phyloP scores from a whole-genome alignment of 2,113 vertebrate species.

The Heterotilapia buettikoferi region DNA sequence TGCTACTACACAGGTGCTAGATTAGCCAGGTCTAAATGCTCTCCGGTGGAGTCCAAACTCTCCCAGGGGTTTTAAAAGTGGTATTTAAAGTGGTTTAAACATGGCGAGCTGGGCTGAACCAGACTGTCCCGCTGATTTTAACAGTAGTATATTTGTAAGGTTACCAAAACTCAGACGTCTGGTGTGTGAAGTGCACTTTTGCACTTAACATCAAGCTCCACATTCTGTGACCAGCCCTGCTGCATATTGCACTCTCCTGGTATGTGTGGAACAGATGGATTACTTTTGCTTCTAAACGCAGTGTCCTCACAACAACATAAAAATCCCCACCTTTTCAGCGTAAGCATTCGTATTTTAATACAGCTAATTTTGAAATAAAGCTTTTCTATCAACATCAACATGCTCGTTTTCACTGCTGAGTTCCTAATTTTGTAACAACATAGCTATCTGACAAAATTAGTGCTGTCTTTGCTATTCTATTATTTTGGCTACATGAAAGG shows the following conservation, averaged over 20 bases:
- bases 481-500: background rate
- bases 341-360: background rate
- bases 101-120: background rate
- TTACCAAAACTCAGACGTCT: background rate
- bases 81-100: background rate
- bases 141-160: background rate
- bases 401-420: background rate
- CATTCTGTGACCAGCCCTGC: background rate
- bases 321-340: background rate
- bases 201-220: background rate
- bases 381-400: background rate
- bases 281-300: background rate
- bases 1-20: background rate
- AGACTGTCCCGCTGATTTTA: background rate
- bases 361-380: background rate
- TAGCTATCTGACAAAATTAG: background rate
- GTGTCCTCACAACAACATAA: background rate
- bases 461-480: background rate
- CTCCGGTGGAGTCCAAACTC: background rate
- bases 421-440: background rate
- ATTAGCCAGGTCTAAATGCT: background rate
- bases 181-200: background rate
- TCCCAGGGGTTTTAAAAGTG: background rate
- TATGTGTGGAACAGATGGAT: background rate
- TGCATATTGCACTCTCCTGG: background rate